Base-by-base conservation (phyloP, 1,140 invertebrate genomes). In the Meloidogyne hapla region DNA sequence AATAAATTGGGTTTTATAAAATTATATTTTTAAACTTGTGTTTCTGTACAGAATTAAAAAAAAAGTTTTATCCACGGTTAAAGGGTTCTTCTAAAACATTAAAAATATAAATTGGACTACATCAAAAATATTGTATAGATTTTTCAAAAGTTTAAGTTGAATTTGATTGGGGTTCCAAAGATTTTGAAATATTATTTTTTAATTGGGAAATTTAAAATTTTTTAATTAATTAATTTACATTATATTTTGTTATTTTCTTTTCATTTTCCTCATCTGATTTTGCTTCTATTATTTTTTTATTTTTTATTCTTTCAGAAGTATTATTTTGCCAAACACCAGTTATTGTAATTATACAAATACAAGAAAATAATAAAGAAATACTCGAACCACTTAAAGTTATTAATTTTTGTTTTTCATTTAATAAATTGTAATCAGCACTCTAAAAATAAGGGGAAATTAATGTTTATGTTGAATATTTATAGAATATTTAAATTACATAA, bases 381-480 rank as follows among this genome's bases (percentile, higher is more conserved):
- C 63, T 82, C n/a, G 75, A 78, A 1, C 26, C 63, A 26, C 28
- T 48, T 33, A 80, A 67, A 23, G 72, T 69, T n/a, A 80, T 21
- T 45, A 80, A 25, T 71, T 80, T 80, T 42, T 80, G 67, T 23
- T 15, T n/a, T 69, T 80, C 79, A n/a, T 40, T 61, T 21, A 80
- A 76, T n/a, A 68, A 45, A 45, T 81, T 80, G 65, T 80, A 80
- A 38, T 80, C 79, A n/a, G 74, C 48, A 38, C 66, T 81, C 79
- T 80, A 21, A 13, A 48, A 26, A 65, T 18, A 12, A 33, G 21
- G n/a, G 61, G 8, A 33, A 33, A 33, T 4, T 33, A 8, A 33
- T 4, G 5, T 0, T n/a, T n/a, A n/a, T 6, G 33, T 33, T 33
- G 4, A 33, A 33, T 6, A 8, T 33, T 8, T 33, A 8, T 6